A percentile compares a stretch with the other conserved stretches of the same genome.
These are phyloP conservation scores for Agrochola lychnidis DNA, from an alignment of 2,888 invertebrate genomes.

Conservation along the genomic window DNA sequence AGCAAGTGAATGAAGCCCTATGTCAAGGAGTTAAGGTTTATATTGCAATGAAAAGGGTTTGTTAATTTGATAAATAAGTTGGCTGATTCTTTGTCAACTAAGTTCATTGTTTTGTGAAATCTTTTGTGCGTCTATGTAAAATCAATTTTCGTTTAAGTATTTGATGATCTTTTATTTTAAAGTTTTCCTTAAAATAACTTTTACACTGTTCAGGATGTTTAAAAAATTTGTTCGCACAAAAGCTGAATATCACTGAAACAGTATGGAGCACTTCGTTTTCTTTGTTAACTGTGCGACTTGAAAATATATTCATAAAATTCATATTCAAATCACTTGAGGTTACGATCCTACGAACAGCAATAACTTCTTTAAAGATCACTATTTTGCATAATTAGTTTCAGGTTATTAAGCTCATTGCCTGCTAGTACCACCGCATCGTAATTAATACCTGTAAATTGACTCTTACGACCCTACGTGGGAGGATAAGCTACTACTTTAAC, in stretches of 20 bases:
- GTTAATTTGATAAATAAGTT: conserved; percentile 7
- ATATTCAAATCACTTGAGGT: conserved; percentile 1
- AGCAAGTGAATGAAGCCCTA: conserved; percentile 27
- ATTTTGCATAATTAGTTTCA: conserved; percentile 48
- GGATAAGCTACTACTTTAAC: conserved; percentile 42
- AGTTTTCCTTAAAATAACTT: not conserved
- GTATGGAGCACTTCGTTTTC: not conserved
- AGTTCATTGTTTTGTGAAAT: conserved; percentile 63
- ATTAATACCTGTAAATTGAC: conserved; percentile 56
- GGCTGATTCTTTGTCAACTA: conserved; percentile 64
- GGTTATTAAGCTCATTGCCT: conserved; percentile 30
- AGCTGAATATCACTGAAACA: not conserved
- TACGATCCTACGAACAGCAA: conserved; percentile 30
- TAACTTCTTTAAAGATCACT: conserved; percentile 41
- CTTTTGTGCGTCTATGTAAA: conserved; percentile 44
- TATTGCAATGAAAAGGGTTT: conserved; percentile 15
- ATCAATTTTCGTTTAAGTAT: conserved; percentile 44
- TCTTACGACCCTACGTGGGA: conserved; percentile 54
- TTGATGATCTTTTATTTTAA: conserved; percentile 5
- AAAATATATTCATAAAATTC: conserved; percentile 17
- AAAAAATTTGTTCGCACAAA: not conserved
- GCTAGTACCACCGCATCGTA: conserved; percentile 34
- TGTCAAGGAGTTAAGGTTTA: conserved; percentile 38
- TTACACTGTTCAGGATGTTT: not conserved
- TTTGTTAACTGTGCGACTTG: not conserved